Evolutionary conservation across 2,888 invertebrate genomes (phyloP).

Genomic region (Agonopterix alstromeriana): DNA sequence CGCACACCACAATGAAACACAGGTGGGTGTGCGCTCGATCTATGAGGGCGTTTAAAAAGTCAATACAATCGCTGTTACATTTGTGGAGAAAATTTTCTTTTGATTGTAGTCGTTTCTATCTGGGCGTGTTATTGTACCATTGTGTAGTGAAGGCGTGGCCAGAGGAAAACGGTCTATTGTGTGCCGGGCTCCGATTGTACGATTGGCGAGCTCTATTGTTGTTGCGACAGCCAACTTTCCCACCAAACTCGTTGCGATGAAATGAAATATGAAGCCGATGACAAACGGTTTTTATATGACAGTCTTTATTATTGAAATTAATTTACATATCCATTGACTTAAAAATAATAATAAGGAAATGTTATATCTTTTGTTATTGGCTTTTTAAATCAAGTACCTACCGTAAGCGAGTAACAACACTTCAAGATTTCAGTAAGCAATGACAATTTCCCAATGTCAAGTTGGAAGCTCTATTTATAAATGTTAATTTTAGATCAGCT

Average conservation of each 20-base stretch:
- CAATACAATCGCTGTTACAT: constrained; percentile 69
- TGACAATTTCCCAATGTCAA: constrained; percentile 3
- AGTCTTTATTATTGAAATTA: constrained; percentile 12
- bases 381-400: too few species aligned
- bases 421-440: neutral
- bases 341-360: neutral
- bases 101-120: constrained; percentile 44
- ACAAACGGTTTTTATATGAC: constrained; percentile 23
- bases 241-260: constrained; percentile 31
- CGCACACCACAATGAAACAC: constrained; percentile 65
- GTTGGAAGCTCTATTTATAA: constrained; percentile 5
- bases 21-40: constrained; percentile 68
- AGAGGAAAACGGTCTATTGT: constrained; percentile 65
- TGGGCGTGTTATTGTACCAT: constrained; percentile 61
- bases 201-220: constrained; percentile 65
- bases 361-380: too few species aligned
- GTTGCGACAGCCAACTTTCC: constrained; percentile 31
- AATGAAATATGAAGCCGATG: constrained; percentile 21
- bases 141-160: constrained; percentile 64
- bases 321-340: constrained; percentile 19
- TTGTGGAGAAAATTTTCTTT: constrained; percentile 72
- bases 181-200: constrained; percentile 39
- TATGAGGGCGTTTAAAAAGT: constrained; percentile 75
- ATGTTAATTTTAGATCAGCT: constrained; percentile 8
- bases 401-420: too few species aligned